Base-by-base conservation (phyloP, 2,113 vertebrate genomes). In the Brachyhypopomus occidentalis region DNA sequence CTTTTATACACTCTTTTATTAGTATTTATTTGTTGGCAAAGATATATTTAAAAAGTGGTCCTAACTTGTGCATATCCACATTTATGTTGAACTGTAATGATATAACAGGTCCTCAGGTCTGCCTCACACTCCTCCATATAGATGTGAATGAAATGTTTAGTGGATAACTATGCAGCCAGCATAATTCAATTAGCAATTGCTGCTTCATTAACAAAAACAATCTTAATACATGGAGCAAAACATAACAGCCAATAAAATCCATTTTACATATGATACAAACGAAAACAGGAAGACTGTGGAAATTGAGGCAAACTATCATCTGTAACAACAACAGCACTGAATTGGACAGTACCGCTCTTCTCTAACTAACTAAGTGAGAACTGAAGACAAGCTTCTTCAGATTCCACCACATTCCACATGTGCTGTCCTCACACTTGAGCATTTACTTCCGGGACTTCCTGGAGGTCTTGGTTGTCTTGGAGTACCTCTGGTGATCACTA, bases 401-500 rank as follows among this genome's bases (percentile, higher is more conserved):
- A 73, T 34, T n/a, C 52, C 63, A 78, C 36, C 48, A 11, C 48
- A 67, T 67, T 14, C 20, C 58, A 45, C 38, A 23, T 48, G 0
- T 76, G 30, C 25, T 82, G 2, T 80, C 41, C 36, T 34, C 25
- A 34, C 41, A 72, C 27, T 4, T 2, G 4, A 8, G 1, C 0
- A 3, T 52, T 91, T 82, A 94, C 73, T 94, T 94, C 91, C 92
- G 90, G 74, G 91, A 83, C 17, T 92, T 92, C n/a, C 91, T 79
- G 52, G 90, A 45, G 3, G 86, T 87, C 89, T 94, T 94, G n/a
- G 84, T 78, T 0, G 85, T 93, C 90, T 94, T 98, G 91, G 96
- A 90, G 82, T 88, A 94, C 85, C 96, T 95, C 92, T 98, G 97
- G 84, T 99, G 97, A 85, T 99, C 97, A 0, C 89, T 97, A 79